phyloP scores from a whole-genome alignment of 2,888 invertebrate species.

The Ptycholaimellus sp. region DNA sequence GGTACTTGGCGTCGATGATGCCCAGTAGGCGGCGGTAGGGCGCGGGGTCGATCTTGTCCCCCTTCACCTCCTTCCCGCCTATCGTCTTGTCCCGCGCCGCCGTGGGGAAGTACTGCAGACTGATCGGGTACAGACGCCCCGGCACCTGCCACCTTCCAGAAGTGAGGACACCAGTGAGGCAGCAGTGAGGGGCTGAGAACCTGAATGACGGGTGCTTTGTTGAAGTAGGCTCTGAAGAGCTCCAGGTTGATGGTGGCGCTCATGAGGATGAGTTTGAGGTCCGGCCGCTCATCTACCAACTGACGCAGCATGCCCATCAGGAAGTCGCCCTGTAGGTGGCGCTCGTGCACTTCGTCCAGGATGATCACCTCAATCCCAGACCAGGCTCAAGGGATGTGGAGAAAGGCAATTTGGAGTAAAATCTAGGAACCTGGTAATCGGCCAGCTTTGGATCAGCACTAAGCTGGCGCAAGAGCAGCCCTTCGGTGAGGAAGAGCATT shows the following conservation, averaged over 20 bases:
- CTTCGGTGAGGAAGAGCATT: slow-evolving; percentile 87
- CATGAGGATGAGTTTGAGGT: slow-evolving; percentile 74
- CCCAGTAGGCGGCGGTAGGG: slow-evolving; percentile 72
- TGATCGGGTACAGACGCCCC: slow-evolving; percentile 73
- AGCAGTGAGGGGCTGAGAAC: slow-evolving; percentile 29
- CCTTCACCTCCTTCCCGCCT: slow-evolving; percentile 14
- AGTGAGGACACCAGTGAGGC: background rate
- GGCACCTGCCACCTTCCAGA: slow-evolving; percentile 46
- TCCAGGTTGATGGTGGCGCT: slow-evolving; percentile 93
- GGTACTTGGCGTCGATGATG: slow-evolving; percentile 65
- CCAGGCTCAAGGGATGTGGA: background rate
- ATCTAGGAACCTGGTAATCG: slow-evolving; percentile 11
- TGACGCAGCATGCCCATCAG: slow-evolving; percentile 78
- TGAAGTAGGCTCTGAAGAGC: slow-evolving; percentile 72
- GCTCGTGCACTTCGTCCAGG: slow-evolving; percentile 85
- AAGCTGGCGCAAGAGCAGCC: slow-evolving; percentile 44
- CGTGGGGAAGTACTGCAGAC: slow-evolving; percentile 56
- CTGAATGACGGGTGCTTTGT: slow-evolving; percentile 55
- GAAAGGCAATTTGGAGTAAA: background rate
- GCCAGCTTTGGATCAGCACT: slow-evolving; percentile 48
- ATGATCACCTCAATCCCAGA: slow-evolving; percentile 46
- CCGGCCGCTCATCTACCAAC: slow-evolving; percentile 47
- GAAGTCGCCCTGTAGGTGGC: slow-evolving; percentile 81
- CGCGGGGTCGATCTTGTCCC: slow-evolving; percentile 52
- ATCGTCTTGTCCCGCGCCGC: slow-evolving; percentile 3